Base-by-base conservation (phyloP, 2,888 invertebrate genomes). In the Chorisops tibialis region DNA sequence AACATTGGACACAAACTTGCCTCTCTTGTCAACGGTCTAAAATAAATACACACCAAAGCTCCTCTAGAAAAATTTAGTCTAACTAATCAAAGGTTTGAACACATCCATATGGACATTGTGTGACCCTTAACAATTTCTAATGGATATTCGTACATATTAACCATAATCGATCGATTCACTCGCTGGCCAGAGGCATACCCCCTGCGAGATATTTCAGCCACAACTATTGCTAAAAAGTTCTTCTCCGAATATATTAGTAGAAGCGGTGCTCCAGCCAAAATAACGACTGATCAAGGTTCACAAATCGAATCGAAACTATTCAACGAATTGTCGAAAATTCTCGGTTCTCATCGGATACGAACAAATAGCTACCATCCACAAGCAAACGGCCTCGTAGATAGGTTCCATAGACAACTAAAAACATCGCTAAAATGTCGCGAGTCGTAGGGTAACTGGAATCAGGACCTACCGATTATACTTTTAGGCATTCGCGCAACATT, bases 391-490 rank as follows among this genome's bases (percentile, higher is more conserved):
- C 68, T 75, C 60, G 69, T 79, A 2, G 75, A 79, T 62, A 63
- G 76, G 4, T 70, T 73, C 54, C 78, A 79, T 63, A 66, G 79
- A 1, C 69, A 70, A 9, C 62, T 78, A 51, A 79, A 75, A 67
- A 69, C 75, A 0, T 71, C 78, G 0, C 60, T 75, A 11, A 69
- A 39, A 52, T 67, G 7, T 24, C 24, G 7, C 7, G 4, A 7
- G 4, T 24, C 24, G 24, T 4, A 24, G 24, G 4, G 11, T 11
- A 14, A 18, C 5, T 45, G 45, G 45, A 45, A 6, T 18, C 16
- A 14, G 19, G 45, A 16, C 14, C 45, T 63, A 30, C 59, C 62
- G 11, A 52, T 63, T 16, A 22, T 63, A 2, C 58, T 63, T 6
- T 30, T 65, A 1, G 65, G 63, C 11, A 61, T 67, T n/a, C 45